These are phyloP conservation scores for Biston betularia DNA, from an alignment of 2,888 invertebrate species.

Conservation along the genomic window DNA sequence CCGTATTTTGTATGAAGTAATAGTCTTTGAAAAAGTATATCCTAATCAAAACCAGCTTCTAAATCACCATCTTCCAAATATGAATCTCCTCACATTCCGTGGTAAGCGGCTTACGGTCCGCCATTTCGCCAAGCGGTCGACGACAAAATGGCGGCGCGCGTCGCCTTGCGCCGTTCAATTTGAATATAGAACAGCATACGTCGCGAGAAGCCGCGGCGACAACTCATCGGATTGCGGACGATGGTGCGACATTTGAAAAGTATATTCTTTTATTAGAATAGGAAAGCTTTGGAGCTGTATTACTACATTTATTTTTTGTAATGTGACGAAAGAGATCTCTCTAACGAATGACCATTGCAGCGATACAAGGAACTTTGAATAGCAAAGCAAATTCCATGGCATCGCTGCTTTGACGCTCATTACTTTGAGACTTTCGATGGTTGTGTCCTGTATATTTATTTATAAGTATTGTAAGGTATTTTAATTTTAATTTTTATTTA, in stretches of 20 bases:
- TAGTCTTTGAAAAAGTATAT: neutral
- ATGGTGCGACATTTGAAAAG: constrained; percentile 82
- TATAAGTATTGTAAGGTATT: too few relatives aligned
- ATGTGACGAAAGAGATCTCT: too few relatives aligned
- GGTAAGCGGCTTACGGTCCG: constrained; percentile 62
- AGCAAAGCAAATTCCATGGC: too few relatives aligned
- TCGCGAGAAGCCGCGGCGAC: constrained; percentile 79
- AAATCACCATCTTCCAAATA: constrained; percentile 54
- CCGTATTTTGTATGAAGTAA: neutral
- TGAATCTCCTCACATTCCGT: constrained; percentile 64
- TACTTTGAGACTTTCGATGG: too few relatives aligned
- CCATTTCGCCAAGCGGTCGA: constrained; percentile 56
- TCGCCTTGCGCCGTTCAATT: constrained; percentile 77
- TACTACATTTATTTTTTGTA: neutral
- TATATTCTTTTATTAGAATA: constrained; percentile 75
- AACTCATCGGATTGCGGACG: constrained; percentile 84
- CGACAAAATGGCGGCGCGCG: constrained; percentile 81
- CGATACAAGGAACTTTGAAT: too few relatives aligned
- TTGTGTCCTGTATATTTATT: too few relatives aligned
- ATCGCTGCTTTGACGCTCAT: too few relatives aligned
- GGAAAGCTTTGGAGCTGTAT: constrained; percentile 45
- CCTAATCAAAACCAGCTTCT: constrained; percentile 38
- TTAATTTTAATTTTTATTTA: too few relatives aligned
- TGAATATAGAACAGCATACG: constrained; percentile 86
- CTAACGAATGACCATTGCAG: too few relatives aligned